Evolutionary conservation across 1,140 invertebrate genomes (phyloP), one percentile per base, ranked within the genome.

Genomic region (Hylyphantes graminicola): DNA sequence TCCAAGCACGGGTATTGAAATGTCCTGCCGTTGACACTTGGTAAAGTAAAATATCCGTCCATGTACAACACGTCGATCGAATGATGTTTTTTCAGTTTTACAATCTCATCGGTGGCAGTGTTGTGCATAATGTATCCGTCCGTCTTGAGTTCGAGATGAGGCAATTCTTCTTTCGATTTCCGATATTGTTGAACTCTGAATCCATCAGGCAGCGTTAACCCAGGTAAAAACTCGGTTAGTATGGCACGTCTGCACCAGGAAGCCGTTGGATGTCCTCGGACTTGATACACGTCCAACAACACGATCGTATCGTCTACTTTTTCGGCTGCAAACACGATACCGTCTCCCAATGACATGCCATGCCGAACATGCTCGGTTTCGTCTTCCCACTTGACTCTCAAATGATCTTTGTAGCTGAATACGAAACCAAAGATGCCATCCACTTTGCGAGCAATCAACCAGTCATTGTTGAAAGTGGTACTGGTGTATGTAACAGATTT

Each of bases 231-330:
- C 9, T 59, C 12, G 0, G 50, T 11, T 21, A 79, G 59, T n/a
- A 79, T 70, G 2, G 13, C 17, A 51, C 8, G 3, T 17, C 65
- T 17, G 59, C 1, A 19, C 65, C 75, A 78, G 13, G n/a, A 0
- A 2, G 0, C 53, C n/a, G 61, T 67, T 7, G 51, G 50, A 7
- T 15, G 12, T n/a, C 7, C 76, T 64, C 15, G 53, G n/a, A n/a
- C n/a, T 68, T 79, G 76, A 48, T 79, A 79, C 11, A 67, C 63
- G 53, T 79, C 76, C 50, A 79, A 50, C 53, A 79, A 50, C 1
- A 67, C 53, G n/a, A 6, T 48, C 21, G n/a, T n/a, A 8, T 17
- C 53, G 0, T 17, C 13, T 3, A 78, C 21, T 57, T 68, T 54
- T 67, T 67, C 61, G 0, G 63, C 11, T 50, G 51, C 48, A 79